These are phyloP conservation scores for Rhysida immarginata DNA, from an alignment of 1,140 invertebrate species.

Conservation along the genomic window DNA sequence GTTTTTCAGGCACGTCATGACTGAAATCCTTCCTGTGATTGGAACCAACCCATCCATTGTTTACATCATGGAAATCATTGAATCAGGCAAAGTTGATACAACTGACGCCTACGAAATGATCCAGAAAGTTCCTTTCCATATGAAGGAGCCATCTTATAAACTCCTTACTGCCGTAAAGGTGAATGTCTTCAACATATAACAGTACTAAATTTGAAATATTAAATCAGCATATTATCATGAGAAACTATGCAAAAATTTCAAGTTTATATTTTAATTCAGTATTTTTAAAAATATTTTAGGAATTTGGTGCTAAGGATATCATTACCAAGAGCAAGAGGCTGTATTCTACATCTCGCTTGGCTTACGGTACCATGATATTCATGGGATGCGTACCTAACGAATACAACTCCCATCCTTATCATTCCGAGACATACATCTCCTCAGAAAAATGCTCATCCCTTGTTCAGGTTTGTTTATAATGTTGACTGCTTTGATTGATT, in stretches of 20 bases:
- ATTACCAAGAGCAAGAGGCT: no score
- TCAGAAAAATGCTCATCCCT: neutral
- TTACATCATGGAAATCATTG: neutral
- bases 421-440: neutral
- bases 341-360: neutral
- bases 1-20: neutral
- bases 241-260: no score
- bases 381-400: neutral
- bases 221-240: no score
- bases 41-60: conserved; percentile 4
- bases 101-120: neutral
- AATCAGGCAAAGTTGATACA: neutral
- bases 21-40: neutral
- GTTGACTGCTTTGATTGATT: neutral
- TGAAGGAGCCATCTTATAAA: neutral
- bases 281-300: no score
- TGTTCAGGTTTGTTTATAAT: no score
- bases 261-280: no score
- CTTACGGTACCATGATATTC: neutral
- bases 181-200: no score
- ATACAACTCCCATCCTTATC: neutral
- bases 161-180: neutral
- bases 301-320: no score
- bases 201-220: no score
- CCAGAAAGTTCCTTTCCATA: neutral